These are phyloP conservation scores for Epinephelus lanceolatus DNA, from an alignment of 2,113 vertebrate genomes.

Conservation along the genomic window DNA sequence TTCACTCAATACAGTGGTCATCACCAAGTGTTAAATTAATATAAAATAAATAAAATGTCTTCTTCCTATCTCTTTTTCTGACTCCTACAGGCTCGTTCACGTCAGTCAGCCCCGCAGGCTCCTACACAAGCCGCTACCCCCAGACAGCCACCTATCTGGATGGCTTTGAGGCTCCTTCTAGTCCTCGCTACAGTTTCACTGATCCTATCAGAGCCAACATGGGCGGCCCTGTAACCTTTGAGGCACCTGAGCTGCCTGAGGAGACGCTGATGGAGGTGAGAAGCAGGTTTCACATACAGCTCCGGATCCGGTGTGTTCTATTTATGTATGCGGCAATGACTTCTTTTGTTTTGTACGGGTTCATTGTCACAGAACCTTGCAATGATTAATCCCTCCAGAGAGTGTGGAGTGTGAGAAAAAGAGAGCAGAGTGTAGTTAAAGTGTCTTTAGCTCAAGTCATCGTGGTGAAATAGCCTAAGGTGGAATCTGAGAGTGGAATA, in stretches of 20 bases:
- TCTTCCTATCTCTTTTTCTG: neutral
- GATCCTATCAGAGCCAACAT: constrained; percentile 90
- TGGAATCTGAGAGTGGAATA: neutral
- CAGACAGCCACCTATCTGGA: constrained; percentile 87
- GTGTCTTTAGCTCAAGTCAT: constrained; percentile 7
- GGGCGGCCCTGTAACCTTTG: constrained; percentile 91
- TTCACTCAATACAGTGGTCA: neutral
- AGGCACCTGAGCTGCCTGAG: constrained; percentile 94
- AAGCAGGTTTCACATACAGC: neutral
- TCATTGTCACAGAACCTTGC: constrained; percentile 1
- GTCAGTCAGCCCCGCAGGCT: constrained; percentile 91
- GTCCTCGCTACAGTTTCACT: constrained; percentile 88
- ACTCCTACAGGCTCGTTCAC: constrained; percentile 89
- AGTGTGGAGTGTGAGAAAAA: neutral
- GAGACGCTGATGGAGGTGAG: constrained; percentile 98
- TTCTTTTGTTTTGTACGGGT: neutral
- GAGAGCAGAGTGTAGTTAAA: neutral
- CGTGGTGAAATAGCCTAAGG: neutral
- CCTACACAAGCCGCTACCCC: constrained; percentile 88
- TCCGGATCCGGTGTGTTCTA: neutral
- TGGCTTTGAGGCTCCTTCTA: constrained; percentile 85
- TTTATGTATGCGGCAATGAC: neutral
- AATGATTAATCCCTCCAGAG: neutral
- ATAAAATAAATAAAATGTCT: neutral
- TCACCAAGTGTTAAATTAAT: neutral